A percentile compares a stretch with the other conserved stretches of the same genome.
phyloP scores from a whole-genome alignment of 2,797 vertebrate genomes.

The Tamandua tetradactyla region DNA sequence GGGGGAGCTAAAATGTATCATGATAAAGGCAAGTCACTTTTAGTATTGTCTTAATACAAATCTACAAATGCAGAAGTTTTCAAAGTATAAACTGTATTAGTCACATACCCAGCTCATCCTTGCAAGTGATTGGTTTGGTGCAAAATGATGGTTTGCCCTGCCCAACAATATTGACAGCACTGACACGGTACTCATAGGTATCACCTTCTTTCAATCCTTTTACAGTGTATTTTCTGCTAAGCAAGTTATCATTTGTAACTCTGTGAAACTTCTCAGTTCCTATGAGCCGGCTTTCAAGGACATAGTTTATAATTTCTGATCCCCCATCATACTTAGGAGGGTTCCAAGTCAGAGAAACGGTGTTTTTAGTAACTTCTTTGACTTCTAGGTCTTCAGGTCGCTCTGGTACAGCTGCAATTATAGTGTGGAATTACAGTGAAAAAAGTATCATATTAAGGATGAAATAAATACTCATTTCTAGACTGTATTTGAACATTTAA shows the following conservation, averaged over 20 bases:
- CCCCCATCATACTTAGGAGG: constrained; percentile 95
- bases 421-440: constrained; percentile 27
- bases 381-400: constrained; percentile 97
- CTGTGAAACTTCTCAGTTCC: constrained; percentile 96
- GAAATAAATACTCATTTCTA: constrained; percentile 36
- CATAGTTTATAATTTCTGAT: constrained; percentile 95
- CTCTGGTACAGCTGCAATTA: constrained; percentile 91
- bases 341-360: constrained; percentile 94
- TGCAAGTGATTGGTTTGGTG: constrained; percentile 98
- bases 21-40: constrained; percentile 67
- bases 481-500: constrained; percentile 19
- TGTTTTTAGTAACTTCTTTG: constrained; percentile 93
- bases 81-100: constrained; percentile 38
- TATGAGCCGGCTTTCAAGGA: constrained; percentile 95
- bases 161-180: constrained; percentile 96
- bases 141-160: constrained; percentile 96
- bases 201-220: constrained; percentile 96
- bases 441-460: constrained; percentile 8
- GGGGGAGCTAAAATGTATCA: constrained; percentile 91
- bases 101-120: constrained; percentile 93
- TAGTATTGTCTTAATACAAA: background rate
- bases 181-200: constrained; percentile 95
- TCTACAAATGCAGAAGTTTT: background rate
- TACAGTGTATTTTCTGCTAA: constrained; percentile 92
- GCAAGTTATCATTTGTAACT: constrained; percentile 93